Base-by-base conservation (phyloP, 2,113 vertebrate species). In the Paradisaea rubra region DNA sequence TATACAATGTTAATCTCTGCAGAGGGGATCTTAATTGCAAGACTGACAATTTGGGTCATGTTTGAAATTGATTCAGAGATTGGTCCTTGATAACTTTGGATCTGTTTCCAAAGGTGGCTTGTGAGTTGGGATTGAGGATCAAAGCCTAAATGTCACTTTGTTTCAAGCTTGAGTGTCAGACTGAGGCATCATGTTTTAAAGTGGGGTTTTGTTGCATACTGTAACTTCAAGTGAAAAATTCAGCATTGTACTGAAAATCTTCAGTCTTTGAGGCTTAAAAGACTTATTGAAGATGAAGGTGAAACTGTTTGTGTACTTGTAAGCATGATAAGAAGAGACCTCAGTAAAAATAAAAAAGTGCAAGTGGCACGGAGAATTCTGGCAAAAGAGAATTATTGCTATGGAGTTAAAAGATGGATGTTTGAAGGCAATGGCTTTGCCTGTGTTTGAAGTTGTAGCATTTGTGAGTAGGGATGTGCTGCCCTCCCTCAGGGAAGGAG, bases 271-370 rank as follows among this genome's bases (percentile, higher is more conserved):
- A 89, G 63, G 50, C 42, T 91, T 91, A 54, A 94, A 94, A 84
- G 74, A 73, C 39, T 92, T 64, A 42, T 18, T 89, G 91, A 87
- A 95, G 89, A 91, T 86, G 66, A 97, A 95, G 87, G 54, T 82
- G 74, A 93, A 85, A 28, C 33, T 72, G 54, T 76, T 88, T 81
- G 79, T 95, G 79, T 88, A 65, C 74, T 89, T 83, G 42, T 80
- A 89, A 86, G 87, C 30, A 28, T 65, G 83, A 21, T 69, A 56
- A 70, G 70, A 76, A 61, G 66, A 89, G 61, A 61, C 35, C 12
- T 87, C 39, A 24, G 27, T 77, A 79, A 89, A 81, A 89, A 88
- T 70, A 47, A 82, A 88, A 18, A 81, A 30, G 33, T 39, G 45
- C 28, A 69, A 72, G 61, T 33, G 33, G 30, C 50, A n/a, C 2